Evolutionary conservation across 23 tunicate genomes (phyloP), one percentile per base, ranked within the genome.

Genomic region (Trididemnum clinides): DNA sequence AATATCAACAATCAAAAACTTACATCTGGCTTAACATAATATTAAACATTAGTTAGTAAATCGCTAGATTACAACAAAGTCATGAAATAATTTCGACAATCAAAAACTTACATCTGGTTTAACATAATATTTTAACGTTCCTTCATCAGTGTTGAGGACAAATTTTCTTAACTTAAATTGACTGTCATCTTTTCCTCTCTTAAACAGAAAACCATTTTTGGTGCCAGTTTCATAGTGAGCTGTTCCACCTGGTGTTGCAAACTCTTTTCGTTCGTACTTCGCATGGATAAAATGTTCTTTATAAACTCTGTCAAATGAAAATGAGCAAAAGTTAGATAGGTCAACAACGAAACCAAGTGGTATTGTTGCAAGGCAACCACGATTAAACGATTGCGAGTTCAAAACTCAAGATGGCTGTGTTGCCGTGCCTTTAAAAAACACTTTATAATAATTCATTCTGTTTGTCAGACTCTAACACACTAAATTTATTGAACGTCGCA

Each of bases 121-220:
- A 33, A 93, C 83, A 81, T 51, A 93, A 65, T 93, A 93, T 64
- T 93, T 93, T 33, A 93, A 57, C 4, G 93, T 88, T 51, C 93
- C 98, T 31, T 88, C 98, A 0, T 88, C 87, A 0, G 89, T 69
- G 51, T 93, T 77, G 30, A 93, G 82, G 3, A 89, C 88, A 82
- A 94, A 94, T 71, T 50, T 74, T 39, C 98, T 63, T 37, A 49
- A 39, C 66, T 87, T 85, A 39, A 90, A 94, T 15, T 89, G 89
- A 33, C 85, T 94, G 77, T 85, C 94, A 33, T 94, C 91, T 66
- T 94, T 94, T 37, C 98, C 98, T 34, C 98, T 64, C 58, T 94
- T 94, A 83, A 84, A 75, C 35, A 94, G 71, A 51, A 21, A 44
- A 0, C 98, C 98, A 1, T 72, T 83, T 37, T 89, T 89, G 3